Evolutionary conservation across 2,797 vertebrate species (phyloP).

Genomic region (Monodelphis domestica): DNA sequence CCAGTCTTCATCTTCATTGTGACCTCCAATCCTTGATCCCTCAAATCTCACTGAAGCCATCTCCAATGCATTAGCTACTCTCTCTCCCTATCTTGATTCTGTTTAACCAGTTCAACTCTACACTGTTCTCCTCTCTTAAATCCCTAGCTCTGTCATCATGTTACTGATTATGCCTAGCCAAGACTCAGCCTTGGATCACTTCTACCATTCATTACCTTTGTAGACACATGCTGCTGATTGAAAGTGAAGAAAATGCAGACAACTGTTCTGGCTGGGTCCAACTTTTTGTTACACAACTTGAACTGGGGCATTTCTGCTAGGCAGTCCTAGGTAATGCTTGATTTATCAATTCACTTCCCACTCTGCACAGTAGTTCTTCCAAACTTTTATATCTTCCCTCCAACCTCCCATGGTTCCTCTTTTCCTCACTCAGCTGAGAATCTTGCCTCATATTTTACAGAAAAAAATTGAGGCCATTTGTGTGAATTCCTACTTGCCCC

Average conservation of each 20-base stretch:
- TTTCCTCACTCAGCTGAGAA: background rate
- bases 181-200: background rate
- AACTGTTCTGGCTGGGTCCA: background rate
- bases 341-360: background rate
- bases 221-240: background rate
- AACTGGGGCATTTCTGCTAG: background rate
- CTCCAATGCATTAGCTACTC: background rate
- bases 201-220: background rate
- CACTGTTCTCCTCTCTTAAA: background rate
- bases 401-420: background rate
- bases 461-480: background rate
- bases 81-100: background rate
- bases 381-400: background rate
- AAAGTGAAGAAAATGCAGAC: background rate
- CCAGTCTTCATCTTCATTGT: background rate
- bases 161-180: background rate
- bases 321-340: background rate
- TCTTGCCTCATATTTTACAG: background rate
- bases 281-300: background rate
- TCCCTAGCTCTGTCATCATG: background rate
- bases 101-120: background rate
- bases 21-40: background rate
- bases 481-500: background rate
- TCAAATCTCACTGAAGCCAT: background rate
- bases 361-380: background rate